Conservation (phyloP, 2,888 invertebrate genomes). For the Nomada fucata region DNA sequence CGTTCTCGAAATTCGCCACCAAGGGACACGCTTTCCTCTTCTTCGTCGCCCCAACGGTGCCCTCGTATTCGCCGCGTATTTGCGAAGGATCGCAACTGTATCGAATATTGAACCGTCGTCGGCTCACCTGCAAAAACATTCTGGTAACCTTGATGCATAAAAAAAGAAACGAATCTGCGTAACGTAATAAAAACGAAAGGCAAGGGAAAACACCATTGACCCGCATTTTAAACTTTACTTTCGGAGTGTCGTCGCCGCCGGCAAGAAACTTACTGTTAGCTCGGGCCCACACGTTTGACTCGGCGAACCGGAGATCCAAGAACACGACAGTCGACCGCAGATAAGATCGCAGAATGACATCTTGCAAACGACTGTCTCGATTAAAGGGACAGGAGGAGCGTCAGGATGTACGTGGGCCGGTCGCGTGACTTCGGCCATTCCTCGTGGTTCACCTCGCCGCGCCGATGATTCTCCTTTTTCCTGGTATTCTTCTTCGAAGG, state of each 20-base stretch:
- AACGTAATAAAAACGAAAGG: not conserved
- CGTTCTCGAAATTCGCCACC: not conserved
- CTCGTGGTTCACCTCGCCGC: slow-evolving; percentile 22
- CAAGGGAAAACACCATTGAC: not conserved
- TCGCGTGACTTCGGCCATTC: slow-evolving; percentile 61
- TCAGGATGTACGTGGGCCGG: slow-evolving; percentile 14
- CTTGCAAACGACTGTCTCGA: slow-evolving; percentile 56
- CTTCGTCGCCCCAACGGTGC: too few species aligned
- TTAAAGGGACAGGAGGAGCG: slow-evolving; percentile 41
- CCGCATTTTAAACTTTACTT: not conserved
- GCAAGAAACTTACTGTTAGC: slow-evolving; percentile 7
- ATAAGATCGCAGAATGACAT: slow-evolving; percentile 58
- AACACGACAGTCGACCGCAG: slow-evolving; percentile 27
- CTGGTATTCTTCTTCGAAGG: slow-evolving; percentile 40
- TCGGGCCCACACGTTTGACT: not conserved
- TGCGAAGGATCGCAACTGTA: not conserved
- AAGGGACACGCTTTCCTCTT: not conserved
- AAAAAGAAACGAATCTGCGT: not conserved
- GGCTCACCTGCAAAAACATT: not conserved
- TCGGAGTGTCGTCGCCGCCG: not conserved
- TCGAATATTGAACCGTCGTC: not conserved
- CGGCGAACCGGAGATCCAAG: slow-evolving; percentile 31
- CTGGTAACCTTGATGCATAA: not conserved
- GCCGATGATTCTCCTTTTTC: slow-evolving; percentile 49
- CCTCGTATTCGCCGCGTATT: too few species aligned